Percentiles rank a stretch among this genome's conserved stretches.
Conservation (phyloP, 2,888 invertebrate species). For the Abrostola tripartita region DNA sequence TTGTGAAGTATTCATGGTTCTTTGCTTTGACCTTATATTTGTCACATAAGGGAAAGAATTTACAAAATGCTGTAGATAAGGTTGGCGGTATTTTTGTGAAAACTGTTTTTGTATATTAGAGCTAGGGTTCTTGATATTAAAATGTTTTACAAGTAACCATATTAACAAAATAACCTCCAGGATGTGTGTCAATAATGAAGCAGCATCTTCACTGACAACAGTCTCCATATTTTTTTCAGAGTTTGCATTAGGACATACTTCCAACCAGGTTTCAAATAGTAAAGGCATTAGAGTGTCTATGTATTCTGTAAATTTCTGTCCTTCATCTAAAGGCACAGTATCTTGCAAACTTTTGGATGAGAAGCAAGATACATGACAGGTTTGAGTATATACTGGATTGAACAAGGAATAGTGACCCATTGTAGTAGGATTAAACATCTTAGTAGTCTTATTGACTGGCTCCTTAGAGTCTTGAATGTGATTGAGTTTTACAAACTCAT, state of each 20-base stretch:
- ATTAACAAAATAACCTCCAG: constrained; percentile 90
- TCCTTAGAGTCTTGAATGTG: constrained; percentile 59
- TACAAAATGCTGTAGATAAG: constrained; percentile 88
- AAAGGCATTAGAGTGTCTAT: constrained; percentile 92
- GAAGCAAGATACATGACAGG: constrained; percentile 79
- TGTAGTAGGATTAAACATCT: constrained; percentile 68
- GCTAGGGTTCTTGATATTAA: constrained; percentile 71
- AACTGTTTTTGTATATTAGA: constrained; percentile 85
- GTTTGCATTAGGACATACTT: constrained; percentile 89
- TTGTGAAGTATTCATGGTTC: constrained; percentile 55
- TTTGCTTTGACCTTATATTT: constrained; percentile 73
- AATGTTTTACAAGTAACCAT: constrained; percentile 80
- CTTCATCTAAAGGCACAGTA: constrained; percentile 73
- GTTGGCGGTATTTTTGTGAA: constrained; percentile 83
- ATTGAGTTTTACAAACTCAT: constrained; percentile 73
- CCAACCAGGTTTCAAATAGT: constrained; percentile 95
- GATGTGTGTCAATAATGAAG: constrained; percentile 89
- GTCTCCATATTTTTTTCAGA: constrained; percentile 79
- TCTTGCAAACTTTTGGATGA: constrained; percentile 78
- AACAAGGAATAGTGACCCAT: constrained; percentile 73
- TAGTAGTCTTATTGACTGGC: constrained; percentile 49
- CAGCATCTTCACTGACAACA: constrained; percentile 89
- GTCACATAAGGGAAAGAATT: constrained; percentile 88
- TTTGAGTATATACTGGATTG: constrained; percentile 70
- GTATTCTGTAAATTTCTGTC: constrained; percentile 88